Evolutionary conservation across 2,797 vertebrate species (phyloP).

Genomic region (Tolypeutes matacus): DNA sequence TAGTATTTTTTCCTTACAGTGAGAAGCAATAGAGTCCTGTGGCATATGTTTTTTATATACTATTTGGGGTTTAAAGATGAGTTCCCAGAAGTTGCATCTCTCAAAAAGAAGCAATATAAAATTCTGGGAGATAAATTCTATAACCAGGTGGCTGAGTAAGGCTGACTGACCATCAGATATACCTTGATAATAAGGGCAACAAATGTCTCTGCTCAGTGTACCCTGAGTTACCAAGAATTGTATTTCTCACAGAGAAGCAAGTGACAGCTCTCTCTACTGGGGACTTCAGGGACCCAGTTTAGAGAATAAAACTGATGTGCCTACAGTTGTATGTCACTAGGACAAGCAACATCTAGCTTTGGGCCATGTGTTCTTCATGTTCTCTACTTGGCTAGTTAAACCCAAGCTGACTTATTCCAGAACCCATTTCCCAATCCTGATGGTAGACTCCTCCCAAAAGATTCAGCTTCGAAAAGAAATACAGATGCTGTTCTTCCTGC

Average conservation of each 20-base stretch:
- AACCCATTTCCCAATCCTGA: not conserved
- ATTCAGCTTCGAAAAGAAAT: not conserved
- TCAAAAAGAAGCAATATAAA: slow-evolving; percentile 11
- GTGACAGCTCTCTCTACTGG: not conserved
- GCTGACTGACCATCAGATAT: not conserved
- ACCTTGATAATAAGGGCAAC: not conserved
- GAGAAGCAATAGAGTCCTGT: not conserved
- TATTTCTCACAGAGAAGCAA: not conserved
- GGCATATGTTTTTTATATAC: not conserved
- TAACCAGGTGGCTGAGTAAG: not conserved
- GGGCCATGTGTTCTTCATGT: not conserved
- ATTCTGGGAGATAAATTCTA: not conserved
- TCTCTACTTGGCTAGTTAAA: not conserved
- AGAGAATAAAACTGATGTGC: not conserved
- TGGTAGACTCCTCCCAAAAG: not conserved
- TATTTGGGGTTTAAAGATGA: slow-evolving; percentile 21
- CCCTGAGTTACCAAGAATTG: not conserved
- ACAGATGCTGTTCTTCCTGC: no score
- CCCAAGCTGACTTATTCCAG: not conserved
- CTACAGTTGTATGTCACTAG: not conserved
- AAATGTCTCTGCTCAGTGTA: not conserved
- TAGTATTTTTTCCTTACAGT: not conserved
- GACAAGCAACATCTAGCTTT: not conserved
- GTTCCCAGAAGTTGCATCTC: not conserved
- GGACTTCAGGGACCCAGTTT: not conserved